phyloP scores from a whole-genome alignment of 2,797 vertebrate genomes.

The Arrhamphus sclerolepis region DNA sequence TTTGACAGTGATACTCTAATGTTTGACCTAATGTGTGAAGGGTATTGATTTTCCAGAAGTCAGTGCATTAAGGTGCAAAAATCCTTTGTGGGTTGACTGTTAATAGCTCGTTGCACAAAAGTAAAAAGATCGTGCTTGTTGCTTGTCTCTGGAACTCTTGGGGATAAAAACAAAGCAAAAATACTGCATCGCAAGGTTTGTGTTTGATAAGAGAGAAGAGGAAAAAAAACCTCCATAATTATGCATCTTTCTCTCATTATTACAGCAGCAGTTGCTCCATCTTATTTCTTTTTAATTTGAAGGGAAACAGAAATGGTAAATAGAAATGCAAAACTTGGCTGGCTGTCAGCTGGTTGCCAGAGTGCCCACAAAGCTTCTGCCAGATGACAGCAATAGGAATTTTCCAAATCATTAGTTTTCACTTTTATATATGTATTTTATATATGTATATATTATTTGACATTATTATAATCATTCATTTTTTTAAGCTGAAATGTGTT shows the following conservation, averaged over 20 bases:
- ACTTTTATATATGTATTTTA: background rate
- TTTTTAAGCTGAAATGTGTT: no score
- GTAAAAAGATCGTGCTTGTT: conserved; percentile 43
- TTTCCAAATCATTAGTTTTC: conserved; percentile 54
- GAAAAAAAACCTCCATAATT: conserved; percentile 26
- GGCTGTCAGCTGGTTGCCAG: conserved; percentile 30
- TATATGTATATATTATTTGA: no score
- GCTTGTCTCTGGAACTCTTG: conserved; percentile 34
- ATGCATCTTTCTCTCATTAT: conserved; percentile 28
- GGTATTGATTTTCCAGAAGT: conserved; percentile 55
- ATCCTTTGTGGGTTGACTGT: conserved; percentile 39
- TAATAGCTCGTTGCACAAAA: conserved; percentile 44
- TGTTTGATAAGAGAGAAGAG: conserved; percentile 4
- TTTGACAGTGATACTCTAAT: conserved; percentile 45
- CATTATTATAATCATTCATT: no score
- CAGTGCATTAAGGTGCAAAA: conserved; percentile 40
- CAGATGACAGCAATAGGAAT: conserved; percentile 45
- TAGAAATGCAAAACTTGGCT: conserved; percentile 37
- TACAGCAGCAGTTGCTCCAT: conserved; percentile 20
- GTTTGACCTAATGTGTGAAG: conserved; percentile 51
- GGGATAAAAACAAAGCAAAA: conserved; percentile 11
- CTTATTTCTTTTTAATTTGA: conserved; percentile 33
- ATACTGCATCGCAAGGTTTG: conserved; percentile 38
- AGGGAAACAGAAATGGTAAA: conserved; percentile 25
- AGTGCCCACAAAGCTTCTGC: conserved; percentile 41